Evolutionary conservation across 2,797 vertebrate species (phyloP), one percentile per base, ranked within the genome.

Genomic region (Crocodylus rhombifer): DNA sequence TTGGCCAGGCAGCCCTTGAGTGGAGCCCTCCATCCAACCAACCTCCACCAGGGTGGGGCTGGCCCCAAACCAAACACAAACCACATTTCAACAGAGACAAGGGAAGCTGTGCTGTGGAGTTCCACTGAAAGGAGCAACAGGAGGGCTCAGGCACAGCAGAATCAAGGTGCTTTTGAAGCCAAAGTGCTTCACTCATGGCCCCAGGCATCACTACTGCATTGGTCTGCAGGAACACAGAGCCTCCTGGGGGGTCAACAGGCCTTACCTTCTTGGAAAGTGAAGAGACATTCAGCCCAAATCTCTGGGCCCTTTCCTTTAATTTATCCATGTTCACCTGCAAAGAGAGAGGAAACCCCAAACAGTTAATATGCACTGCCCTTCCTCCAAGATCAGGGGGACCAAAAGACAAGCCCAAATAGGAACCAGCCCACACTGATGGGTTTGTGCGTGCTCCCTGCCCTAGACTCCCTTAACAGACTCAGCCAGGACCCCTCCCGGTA

Each of bases 271-370:
- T 99, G 95, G 99, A 98, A 92, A 99, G 97, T 5, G 99, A 98
- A 23, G 99, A 99, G 67, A 99, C 99, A 55, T 98, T 99, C 97
- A 99, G 95, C 74, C 99, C 99, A 81, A 99, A 99, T 92, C 99
- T 97, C 67, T 99, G 98, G 26, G 99, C 99, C 94, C 99, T 98
- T 92, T 99, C 99, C 97, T 99, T 99, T 94, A 99, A 97, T 91
- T 98, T 98, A 63, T 99, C 99, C 33, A 98, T 91, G 87, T 97
- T 99, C 80, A 99, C 98, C 99, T 99, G 92, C 2, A 88, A 55
- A 84, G 87, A 91, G 25, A 92, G 0, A 85, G 7, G 28, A 73
- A 83, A 33, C 7, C 42, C 42, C 42, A 42, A 42, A 42, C 42
- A 42, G 42, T 42, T 42, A 42, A 42, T 42, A 42, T 42, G 42